A percentile compares a stretch with the other conserved stretches of the same genome.
phyloP scores from a whole-genome alignment of 2,888 invertebrate species.

The Agonopterix alstromeriana region DNA sequence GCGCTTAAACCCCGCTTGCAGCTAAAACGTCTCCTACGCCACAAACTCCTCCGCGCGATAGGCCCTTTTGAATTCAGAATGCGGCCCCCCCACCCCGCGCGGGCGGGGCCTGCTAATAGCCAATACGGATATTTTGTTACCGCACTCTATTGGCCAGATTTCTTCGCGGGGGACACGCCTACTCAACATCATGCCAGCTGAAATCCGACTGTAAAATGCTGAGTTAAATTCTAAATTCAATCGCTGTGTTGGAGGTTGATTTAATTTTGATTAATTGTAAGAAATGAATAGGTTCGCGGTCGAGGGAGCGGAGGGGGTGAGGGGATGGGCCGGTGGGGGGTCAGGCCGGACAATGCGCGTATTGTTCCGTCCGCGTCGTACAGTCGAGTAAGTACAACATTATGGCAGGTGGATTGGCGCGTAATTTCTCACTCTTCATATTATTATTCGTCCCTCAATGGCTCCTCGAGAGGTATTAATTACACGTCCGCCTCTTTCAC shows the following conservation, averaged over 20 bases:
- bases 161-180: conserved; percentile 70
- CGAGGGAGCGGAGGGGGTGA: conserved; percentile 13
- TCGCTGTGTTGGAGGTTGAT: conserved; percentile 37
- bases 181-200: conserved; percentile 24
- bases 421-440: conserved; percentile 23
- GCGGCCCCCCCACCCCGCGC: conserved; percentile 35
- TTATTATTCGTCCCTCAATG: conserved; percentile 23
- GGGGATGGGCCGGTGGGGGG: conserved; percentile 2
- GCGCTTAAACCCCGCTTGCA: conserved; percentile 2
- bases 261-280: conserved; percentile 76
- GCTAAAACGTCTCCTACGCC: conserved; percentile 24
- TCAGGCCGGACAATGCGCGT: background rate
- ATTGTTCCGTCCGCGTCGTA: too few relatives aligned
- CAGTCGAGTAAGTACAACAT: conserved; percentile 6
- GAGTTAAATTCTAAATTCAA: conserved; percentile 33
- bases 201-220: conserved; percentile 33
- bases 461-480: conserved; percentile 24
- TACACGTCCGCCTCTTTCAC: conserved; percentile 15
- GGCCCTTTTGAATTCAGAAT: conserved; percentile 20
- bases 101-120: conserved; percentile 74
- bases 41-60: conserved; percentile 15
- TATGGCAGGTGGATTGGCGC: conserved; percentile 27
- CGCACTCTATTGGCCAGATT: conserved; percentile 79
- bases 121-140: conserved; percentile 78
- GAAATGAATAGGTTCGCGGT: conserved; percentile 58